A percentile compares a stretch with the other conserved stretches of the same genome.
Conservation (phyloP, 2,888 invertebrate genomes). For the Xanthorhoe designata region DNA sequence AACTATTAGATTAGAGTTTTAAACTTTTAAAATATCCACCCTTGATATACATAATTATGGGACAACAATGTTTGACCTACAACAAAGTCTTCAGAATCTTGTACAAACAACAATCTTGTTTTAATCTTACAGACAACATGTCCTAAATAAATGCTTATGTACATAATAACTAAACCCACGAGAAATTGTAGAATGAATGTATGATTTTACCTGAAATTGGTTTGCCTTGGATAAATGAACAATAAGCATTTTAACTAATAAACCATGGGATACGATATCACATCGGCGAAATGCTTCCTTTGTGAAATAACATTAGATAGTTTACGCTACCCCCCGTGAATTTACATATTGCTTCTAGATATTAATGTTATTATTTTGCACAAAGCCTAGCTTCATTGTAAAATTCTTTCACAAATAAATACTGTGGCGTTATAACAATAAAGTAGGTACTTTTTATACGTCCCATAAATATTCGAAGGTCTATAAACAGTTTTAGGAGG, state of each 20-base stretch:
- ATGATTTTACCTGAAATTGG: slow-evolving; percentile 18
- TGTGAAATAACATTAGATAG: slow-evolving; percentile 40
- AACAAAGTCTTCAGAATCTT: no score
- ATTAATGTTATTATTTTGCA: slow-evolving; percentile 40
- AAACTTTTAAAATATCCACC: neutral
- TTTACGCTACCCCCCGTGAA: slow-evolving; percentile 39
- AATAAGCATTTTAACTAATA: slow-evolving; percentile 23
- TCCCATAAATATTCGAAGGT: slow-evolving; percentile 18
- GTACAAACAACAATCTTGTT: neutral
- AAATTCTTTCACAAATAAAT: slow-evolving; percentile 32
- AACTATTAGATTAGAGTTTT: neutral
- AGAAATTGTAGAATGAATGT: slow-evolving; percentile 10
- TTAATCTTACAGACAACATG: neutral
- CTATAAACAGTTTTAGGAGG: slow-evolving; percentile 8
- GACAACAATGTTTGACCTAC: neutral
- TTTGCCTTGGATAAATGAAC: slow-evolving; percentile 15
- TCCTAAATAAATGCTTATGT: neutral
- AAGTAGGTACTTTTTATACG: slow-evolving; percentile 18
- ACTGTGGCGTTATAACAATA: slow-evolving; percentile 33
- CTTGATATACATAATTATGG: no score
- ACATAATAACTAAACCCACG: slow-evolving; percentile 8
- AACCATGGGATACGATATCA: slow-evolving; percentile 6
- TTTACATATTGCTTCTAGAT: slow-evolving; percentile 31
- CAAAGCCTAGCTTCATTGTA: slow-evolving; percentile 32
- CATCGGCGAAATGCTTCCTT: slow-evolving; percentile 37